phyloP scores from a whole-genome alignment of 2,797 vertebrate genomes.

The Oryzias sinensis region DNA sequence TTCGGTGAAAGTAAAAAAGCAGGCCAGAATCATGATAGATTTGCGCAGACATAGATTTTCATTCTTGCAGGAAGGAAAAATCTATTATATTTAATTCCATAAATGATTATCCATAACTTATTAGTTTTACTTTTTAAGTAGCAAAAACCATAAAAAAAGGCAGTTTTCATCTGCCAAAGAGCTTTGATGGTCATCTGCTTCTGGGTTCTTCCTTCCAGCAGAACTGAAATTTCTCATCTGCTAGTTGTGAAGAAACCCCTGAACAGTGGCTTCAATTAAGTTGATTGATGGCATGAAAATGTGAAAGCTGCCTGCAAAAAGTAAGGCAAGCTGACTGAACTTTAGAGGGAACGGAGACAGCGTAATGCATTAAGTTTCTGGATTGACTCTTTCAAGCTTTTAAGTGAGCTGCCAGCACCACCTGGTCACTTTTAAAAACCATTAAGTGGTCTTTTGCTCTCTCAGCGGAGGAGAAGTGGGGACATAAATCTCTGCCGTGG shows the following conservation, averaged over 20 bases:
- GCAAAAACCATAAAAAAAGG: no score
- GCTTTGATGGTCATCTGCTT: slow-evolving; percentile 31
- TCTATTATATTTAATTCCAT: no score
- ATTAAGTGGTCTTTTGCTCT: slow-evolving; percentile 51
- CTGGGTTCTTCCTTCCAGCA: slow-evolving; percentile 51
- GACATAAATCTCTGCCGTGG: slow-evolving; percentile 51
- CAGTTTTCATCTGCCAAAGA: no score
- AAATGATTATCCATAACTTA: no score
- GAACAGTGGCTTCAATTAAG: slow-evolving; percentile 30
- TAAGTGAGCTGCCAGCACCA: slow-evolving; percentile 30
- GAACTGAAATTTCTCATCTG: slow-evolving; percentile 32
- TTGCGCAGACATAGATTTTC: no score
- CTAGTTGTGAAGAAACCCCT: slow-evolving; percentile 22
- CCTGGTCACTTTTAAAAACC: slow-evolving; percentile 45
- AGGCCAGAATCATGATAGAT: no score
- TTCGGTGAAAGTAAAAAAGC: no score
- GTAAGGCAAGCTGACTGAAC: slow-evolving; percentile 12
- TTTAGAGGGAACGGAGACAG: slow-evolving; percentile 31
- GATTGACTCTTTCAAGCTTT: slow-evolving; percentile 31
- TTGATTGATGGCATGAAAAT: slow-evolving; percentile 21
- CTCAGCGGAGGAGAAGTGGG: slow-evolving; percentile 51
- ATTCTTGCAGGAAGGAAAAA: no score
- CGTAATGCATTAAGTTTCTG: slow-evolving; percentile 27
- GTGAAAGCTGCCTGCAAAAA: slow-evolving; percentile 23
- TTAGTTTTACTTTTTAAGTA: no score